A percentile compares a stretch with the other conserved stretches of the same genome.
These are phyloP conservation scores for Archaeoteleia sp. DNA, from an alignment of 2,888 invertebrate genomes.

Conservation along the genomic window DNA sequence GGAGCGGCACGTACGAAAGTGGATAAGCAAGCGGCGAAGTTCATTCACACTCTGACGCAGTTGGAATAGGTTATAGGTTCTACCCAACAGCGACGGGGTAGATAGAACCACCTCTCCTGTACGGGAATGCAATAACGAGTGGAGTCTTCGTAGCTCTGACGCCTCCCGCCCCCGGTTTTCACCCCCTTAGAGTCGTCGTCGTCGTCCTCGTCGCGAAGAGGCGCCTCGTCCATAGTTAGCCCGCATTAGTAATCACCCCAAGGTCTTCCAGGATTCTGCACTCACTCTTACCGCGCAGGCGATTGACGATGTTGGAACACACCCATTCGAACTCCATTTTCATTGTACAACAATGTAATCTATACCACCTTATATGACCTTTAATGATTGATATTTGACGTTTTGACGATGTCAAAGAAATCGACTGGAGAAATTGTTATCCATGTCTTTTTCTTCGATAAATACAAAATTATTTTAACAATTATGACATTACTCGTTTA, in stretches of 20 bases:
- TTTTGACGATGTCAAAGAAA: too few relatives aligned
- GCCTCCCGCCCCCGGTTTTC: neutral
- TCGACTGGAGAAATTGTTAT: too few relatives aligned
- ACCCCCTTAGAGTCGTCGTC: neutral
- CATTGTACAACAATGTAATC: neutral
- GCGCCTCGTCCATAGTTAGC: conserved; percentile 60
- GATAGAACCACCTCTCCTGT: conserved; percentile 37
- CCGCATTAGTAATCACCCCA: conserved; percentile 69
- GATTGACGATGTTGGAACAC: conserved; percentile 8
- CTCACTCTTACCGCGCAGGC: conserved; percentile 22
- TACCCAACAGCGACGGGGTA: conserved; percentile 4
- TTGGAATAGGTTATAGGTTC: conserved; percentile 71
- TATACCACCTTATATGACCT: too few relatives aligned
- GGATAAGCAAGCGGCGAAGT: conserved; percentile 72
- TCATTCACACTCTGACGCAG: conserved; percentile 71
- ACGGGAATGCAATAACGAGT: conserved; percentile 67
- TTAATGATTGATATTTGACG: too few relatives aligned
- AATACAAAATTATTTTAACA: neutral
- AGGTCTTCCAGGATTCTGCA: conserved; percentile 65
- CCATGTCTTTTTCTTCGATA: too few relatives aligned
- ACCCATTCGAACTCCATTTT: neutral
- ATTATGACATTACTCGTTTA: neutral
- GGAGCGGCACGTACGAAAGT: conserved; percentile 73
- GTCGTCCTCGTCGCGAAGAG: conserved; percentile 15
- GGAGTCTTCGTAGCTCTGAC: conserved; percentile 55